phyloP scores from a whole-genome alignment of 2,888 invertebrate genomes.

The Geophilus truncorum region DNA sequence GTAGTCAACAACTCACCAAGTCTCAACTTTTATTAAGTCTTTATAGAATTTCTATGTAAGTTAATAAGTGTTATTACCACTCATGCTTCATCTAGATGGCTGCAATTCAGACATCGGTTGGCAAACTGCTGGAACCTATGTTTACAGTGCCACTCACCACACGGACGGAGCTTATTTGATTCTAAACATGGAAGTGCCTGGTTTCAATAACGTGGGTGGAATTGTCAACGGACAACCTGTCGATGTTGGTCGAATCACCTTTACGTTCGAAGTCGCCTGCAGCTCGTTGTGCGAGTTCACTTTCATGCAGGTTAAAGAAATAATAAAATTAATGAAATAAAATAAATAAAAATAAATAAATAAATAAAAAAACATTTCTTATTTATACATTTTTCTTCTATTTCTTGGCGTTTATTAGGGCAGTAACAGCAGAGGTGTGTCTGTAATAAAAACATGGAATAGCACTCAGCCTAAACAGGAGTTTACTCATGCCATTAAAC shows the following conservation, averaged over 20 bases:
- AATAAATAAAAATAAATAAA: background rate
- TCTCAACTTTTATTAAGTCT: too few species aligned
- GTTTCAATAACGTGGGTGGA: conserved; percentile 50
- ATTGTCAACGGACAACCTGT: conserved; percentile 47
- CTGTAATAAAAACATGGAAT: conserved; percentile 50
- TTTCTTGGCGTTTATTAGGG: conserved; percentile 44
- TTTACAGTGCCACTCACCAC: conserved; percentile 53
- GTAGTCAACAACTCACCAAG: too few species aligned
- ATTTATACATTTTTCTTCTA: background rate
- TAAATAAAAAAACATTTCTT: too few species aligned
- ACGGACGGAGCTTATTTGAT: conserved; percentile 53
- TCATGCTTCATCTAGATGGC: conserved; percentile 40
- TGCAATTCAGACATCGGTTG: conserved; percentile 51
- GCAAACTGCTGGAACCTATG: conserved; percentile 52
- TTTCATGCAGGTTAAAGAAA: conserved; percentile 55
- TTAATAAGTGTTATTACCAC: conserved; percentile 13
- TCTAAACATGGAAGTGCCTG: conserved; percentile 50
- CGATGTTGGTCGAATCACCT: conserved; percentile 51
- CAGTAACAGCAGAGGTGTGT: conserved; percentile 46
- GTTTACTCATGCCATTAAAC: conserved; percentile 47
- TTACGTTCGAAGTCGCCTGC: conserved; percentile 56
- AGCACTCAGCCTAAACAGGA: conserved; percentile 46
- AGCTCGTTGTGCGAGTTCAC: conserved; percentile 53
- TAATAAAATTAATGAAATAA: too few species aligned
- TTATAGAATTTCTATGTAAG: background rate